Conservation (phyloP, 2,113 vertebrate species). For the Boleophthalmus pectinirostris region DNA sequence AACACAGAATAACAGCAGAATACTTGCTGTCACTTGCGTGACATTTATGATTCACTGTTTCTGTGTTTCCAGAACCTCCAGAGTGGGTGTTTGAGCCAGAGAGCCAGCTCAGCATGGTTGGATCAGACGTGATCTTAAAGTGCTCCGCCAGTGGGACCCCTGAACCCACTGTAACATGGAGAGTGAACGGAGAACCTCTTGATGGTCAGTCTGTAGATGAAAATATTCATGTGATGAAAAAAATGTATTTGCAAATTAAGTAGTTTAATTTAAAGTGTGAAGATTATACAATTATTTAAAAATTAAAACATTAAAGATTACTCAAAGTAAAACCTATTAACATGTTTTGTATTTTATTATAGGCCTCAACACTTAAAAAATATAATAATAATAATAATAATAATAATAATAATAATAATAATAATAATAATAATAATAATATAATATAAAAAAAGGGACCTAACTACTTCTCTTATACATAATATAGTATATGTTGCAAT, state of each 20-base stretch:
- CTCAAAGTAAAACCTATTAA: too few relatives aligned
- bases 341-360: too few relatives aligned
- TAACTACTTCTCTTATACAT: too few relatives aligned
- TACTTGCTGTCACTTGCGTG: neutral
- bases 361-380: too few relatives aligned
- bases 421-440: too few relatives aligned
- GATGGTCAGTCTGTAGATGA: constrained; percentile 73
- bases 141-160: constrained; percentile 88
- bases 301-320: too few relatives aligned
- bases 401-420: too few relatives aligned
- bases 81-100: constrained; percentile 84
- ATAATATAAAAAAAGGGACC: too few relatives aligned
- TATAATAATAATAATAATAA: too few relatives aligned
- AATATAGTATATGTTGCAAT: too few relatives aligned
- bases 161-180: constrained; percentile 83
- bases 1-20: neutral
- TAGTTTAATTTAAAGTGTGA: too few relatives aligned
- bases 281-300: too few relatives aligned
- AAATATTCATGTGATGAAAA: neutral
- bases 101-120: constrained; percentile 82
- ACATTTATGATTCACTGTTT: constrained; percentile 1
- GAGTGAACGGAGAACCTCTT: constrained; percentile 81
- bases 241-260: neutral
- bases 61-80: constrained; percentile 83
- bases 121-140: constrained; percentile 78